Evolutionary conservation across 1,140 invertebrate species (phyloP).

Genomic region (Pinna nobilis): DNA sequence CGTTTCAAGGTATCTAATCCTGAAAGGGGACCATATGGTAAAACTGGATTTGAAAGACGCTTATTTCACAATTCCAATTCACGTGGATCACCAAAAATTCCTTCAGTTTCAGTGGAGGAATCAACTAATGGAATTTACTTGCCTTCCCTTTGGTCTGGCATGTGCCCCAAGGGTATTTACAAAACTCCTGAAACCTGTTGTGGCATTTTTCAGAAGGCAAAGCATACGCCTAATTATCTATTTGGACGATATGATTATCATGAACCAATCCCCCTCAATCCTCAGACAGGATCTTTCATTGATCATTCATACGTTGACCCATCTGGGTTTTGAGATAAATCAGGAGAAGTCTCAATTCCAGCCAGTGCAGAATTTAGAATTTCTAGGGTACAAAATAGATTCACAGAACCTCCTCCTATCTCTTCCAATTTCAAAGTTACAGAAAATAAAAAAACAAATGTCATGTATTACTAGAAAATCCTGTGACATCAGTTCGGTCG

Average conservation of each 20-base stretch:
- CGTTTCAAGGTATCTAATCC: constrained; percentile 36
- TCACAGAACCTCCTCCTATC: too few relatives aligned
- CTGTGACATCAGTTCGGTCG: too few relatives aligned
- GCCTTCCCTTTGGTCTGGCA: constrained; percentile 28
- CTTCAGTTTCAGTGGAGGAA: constrained; percentile 24
- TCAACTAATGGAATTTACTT: constrained; percentile 17
- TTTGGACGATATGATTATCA: constrained; percentile 34
- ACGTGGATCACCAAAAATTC: constrained; percentile 9
- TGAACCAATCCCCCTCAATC: too few relatives aligned
- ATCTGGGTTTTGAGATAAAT: too few relatives aligned
- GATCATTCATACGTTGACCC: too few relatives aligned
- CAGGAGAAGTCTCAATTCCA: too few relatives aligned
- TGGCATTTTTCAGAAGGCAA: constrained; percentile 11
- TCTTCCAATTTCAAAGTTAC: too few relatives aligned
- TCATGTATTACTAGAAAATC: too few relatives aligned
- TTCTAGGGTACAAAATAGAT: too few relatives aligned
- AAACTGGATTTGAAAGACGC: constrained; percentile 40
- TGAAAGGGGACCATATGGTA: constrained; percentile 11
- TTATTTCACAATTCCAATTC: constrained; percentile 32
- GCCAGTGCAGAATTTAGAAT: too few relatives aligned
- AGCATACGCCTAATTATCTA: constrained; percentile 5
- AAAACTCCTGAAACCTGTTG: constrained; percentile 28
- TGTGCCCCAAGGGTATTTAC: constrained; percentile 32
- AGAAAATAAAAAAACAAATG: too few relatives aligned
- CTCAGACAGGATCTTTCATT: too few relatives aligned